These are phyloP conservation scores for Elanus axillaris DNA, from an alignment of 2,113 vertebrate genomes.

Conservation along the genomic window DNA sequence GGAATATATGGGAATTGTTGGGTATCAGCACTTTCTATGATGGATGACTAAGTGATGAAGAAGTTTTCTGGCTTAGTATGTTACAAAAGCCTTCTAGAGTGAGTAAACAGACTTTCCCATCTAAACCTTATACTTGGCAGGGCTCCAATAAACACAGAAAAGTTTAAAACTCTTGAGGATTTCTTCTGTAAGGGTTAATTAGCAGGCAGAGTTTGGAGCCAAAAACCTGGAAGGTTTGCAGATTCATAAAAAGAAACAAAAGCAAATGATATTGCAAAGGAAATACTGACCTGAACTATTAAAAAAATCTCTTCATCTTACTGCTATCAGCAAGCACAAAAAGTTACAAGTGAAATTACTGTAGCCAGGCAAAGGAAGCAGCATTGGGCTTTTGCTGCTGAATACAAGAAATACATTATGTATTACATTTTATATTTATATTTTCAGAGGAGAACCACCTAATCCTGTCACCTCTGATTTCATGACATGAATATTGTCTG, in stretches of 20 bases:
- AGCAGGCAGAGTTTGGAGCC: conserved; percentile 5
- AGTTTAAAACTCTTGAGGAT: background rate
- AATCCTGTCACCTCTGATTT: conserved; percentile 51
- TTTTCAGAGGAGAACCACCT: conserved; percentile 33
- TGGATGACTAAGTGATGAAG: background rate
- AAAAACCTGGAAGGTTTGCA: conserved; percentile 28
- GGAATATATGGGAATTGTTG: background rate
- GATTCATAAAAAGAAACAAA: conserved; percentile 19
- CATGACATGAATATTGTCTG: conserved; percentile 36
- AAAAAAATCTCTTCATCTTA: background rate
- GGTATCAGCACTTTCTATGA: background rate
- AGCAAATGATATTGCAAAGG: background rate
- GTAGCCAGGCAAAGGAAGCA: background rate
- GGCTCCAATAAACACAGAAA: background rate
- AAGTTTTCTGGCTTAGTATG: background rate
- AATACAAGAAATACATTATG: background rate
- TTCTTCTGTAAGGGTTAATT: conserved; percentile 39
- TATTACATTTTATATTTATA: background rate
- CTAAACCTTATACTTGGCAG: background rate
- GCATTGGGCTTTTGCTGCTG: background rate
- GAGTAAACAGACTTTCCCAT: background rate
- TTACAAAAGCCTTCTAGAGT: background rate
- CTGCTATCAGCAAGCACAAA: background rate
- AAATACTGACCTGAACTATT: background rate
- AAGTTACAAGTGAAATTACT: background rate